These are phyloP conservation scores for Lobophora halterata DNA, from an alignment of 2,888 invertebrate species.

Conservation along the genomic window DNA sequence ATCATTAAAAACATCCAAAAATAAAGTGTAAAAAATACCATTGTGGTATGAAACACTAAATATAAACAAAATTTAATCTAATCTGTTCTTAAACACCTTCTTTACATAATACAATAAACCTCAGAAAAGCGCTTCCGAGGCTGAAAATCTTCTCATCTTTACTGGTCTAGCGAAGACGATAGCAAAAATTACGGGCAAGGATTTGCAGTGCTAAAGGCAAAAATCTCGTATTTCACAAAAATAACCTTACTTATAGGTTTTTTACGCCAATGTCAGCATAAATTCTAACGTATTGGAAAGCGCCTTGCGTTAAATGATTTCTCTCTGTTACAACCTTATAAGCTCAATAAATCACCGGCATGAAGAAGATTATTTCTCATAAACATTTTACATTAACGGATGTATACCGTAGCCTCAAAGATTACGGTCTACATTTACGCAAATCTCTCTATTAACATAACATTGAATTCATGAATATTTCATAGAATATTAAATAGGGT, in stretches of 20 bases:
- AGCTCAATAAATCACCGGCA: constrained; percentile 29
- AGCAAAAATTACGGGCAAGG: not conserved
- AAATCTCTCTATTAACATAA: constrained; percentile 62
- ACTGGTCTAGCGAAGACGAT: not conserved
- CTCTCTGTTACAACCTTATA: constrained; percentile 26
- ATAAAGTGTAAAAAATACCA: too few species aligned
- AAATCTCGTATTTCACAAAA: constrained; percentile 15
- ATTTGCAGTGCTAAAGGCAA: not conserved
- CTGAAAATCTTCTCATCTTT: constrained; percentile 1
- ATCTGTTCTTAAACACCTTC: too few species aligned
- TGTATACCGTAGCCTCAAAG: constrained; percentile 41
- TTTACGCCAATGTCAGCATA: constrained; percentile 14
- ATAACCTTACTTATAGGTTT: constrained; percentile 22
- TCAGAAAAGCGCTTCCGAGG: too few species aligned
- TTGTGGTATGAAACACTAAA: too few species aligned
- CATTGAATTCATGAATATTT: constrained; percentile 57
- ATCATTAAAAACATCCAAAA: too few species aligned
- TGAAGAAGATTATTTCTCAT: constrained; percentile 33
- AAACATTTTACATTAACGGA: constrained; percentile 41
- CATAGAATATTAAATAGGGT: constrained; percentile 41
- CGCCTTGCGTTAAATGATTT: constrained; percentile 20
- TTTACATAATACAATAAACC: too few species aligned
- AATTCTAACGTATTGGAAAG: constrained; percentile 19
- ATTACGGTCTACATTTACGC: constrained; percentile 44
- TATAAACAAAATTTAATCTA: too few species aligned